Conservation (phyloP, 1,140 invertebrate genomes). For the Megalopta genalis region DNA sequence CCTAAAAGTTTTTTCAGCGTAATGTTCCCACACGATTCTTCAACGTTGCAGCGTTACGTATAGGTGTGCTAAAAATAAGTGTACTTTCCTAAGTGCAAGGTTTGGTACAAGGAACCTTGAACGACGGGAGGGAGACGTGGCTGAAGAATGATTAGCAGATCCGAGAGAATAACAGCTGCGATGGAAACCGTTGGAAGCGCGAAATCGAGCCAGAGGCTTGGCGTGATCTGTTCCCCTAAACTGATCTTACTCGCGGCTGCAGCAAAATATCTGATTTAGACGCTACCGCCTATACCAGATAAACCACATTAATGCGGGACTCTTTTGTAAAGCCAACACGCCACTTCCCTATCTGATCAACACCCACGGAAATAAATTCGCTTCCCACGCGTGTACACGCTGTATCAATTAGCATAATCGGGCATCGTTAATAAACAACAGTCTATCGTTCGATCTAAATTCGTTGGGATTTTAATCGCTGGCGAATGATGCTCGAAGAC, state of each 20-base stretch:
- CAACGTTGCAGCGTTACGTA: too few relatives aligned
- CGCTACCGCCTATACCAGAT: constrained; percentile 28
- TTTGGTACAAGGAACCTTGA: background rate
- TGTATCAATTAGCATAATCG: constrained; percentile 18
- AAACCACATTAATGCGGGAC: constrained; percentile 32
- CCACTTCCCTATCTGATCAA: constrained; percentile 32
- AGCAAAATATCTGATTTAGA: constrained; percentile 34
- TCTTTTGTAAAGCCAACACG: constrained; percentile 41
- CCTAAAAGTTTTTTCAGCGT: too few relatives aligned
- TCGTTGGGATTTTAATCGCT: constrained; percentile 7
- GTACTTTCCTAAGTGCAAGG: background rate
- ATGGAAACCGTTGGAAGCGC: background rate
- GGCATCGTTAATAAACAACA: constrained; percentile 26
- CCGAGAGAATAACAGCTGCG: background rate
- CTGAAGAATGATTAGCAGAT: background rate
- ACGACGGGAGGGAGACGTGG: background rate
- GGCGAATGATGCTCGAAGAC: background rate
- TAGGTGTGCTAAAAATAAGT: too few relatives aligned
- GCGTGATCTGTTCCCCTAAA: constrained; percentile 34
- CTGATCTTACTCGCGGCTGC: background rate
- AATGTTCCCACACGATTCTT: too few relatives aligned
- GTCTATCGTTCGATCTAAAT: constrained; percentile 31
- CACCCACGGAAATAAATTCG: constrained; percentile 32
- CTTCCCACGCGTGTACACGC: background rate
- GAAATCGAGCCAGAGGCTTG: background rate